Percentiles rank a stretch among this genome's conserved stretches.
These are phyloP conservation scores for Drosophila pseudotalamancana DNA, from an alignment of 2,888 invertebrate species.

Conservation along the genomic window DNA sequence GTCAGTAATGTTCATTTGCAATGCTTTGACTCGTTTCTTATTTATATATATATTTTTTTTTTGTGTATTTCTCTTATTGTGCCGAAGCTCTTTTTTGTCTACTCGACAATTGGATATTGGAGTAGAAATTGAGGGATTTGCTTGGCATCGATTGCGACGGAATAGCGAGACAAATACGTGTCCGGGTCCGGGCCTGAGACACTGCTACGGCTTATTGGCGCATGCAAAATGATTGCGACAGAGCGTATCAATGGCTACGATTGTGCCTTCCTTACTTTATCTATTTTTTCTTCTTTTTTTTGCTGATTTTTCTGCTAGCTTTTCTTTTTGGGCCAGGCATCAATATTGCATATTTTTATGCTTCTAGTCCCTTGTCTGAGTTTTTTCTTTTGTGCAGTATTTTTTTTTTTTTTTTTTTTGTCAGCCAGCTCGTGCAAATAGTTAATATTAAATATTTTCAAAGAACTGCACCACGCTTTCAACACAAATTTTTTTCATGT, in stretches of 20 bases:
- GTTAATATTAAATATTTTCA: conserved; percentile 54
- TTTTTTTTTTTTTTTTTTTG: conserved; percentile 30
- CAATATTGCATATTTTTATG: conserved; percentile 25
- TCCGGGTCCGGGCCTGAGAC: conserved; percentile 29
- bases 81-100: conserved; percentile 52
- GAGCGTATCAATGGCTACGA: conserved; percentile 52
- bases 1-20: too few relatives aligned
- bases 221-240: conserved; percentile 60
- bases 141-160: conserved; percentile 28
- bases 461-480: conserved; percentile 1
- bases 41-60: conserved; percentile 19
- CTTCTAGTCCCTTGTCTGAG: conserved; percentile 1
- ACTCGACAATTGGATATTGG: conserved; percentile 74
- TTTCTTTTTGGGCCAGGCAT: conserved; percentile 9
- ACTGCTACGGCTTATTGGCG: conserved; percentile 60
- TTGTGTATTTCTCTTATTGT: conserved; percentile 34
- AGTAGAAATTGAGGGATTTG: conserved; percentile 64
- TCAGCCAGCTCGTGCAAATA: conserved; percentile 41
- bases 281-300: too few relatives aligned
- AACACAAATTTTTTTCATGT: background rate
- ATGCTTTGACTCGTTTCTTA: too few relatives aligned
- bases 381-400: too few relatives aligned
- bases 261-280: conserved; percentile 11
- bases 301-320: background rate
- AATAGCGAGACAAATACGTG: conserved; percentile 63